Percentiles rank a stretch among this genome's conserved stretches.
phyloP scores from a whole-genome alignment of 2,113 vertebrate species.

The Clupea harengus region DNA sequence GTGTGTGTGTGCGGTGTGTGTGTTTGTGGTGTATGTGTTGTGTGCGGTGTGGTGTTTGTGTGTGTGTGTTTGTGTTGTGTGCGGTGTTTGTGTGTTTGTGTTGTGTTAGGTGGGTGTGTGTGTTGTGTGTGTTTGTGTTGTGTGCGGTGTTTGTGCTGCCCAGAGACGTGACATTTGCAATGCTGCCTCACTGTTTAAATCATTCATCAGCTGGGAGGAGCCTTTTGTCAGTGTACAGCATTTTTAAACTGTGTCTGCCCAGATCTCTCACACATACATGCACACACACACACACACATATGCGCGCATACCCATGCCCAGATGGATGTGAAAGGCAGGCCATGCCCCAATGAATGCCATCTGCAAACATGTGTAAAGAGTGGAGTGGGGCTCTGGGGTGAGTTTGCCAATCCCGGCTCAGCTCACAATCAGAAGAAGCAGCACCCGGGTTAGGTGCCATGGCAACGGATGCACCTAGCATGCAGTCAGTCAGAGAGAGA shows the following conservation, averaged over 20 bases:
- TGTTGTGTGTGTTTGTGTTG: conserved; percentile 9
- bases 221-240: conserved; percentile 59
- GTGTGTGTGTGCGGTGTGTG: background rate
- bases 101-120: background rate
- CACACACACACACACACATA: conserved; percentile 13
- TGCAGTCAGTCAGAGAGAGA: conserved; percentile 52
- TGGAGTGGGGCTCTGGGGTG: background rate
- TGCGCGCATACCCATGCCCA: background rate
- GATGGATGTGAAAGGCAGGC: background rate
- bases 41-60: background rate
- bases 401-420: conserved; percentile 49
- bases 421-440: conserved; percentile 68
- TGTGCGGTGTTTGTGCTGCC: conserved; percentile 20
- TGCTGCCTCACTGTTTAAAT: conserved; percentile 70
- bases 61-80: background rate
- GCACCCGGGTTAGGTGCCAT: conserved; percentile 69
- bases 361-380: conserved; percentile 21
- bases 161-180: conserved; percentile 73
- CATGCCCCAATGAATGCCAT: conserved; percentile 31
- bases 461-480: conserved; percentile 74
- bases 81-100: background rate
- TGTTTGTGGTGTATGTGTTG: background rate
- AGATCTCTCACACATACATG: conserved; percentile 30
- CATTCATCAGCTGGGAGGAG: conserved; percentile 72
- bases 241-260: conserved; percentile 33